Evolutionary conservation across 2,113 vertebrate species (phyloP), one percentile per base, ranked within the genome.

Genomic region (Planiliza haematocheilus): DNA sequence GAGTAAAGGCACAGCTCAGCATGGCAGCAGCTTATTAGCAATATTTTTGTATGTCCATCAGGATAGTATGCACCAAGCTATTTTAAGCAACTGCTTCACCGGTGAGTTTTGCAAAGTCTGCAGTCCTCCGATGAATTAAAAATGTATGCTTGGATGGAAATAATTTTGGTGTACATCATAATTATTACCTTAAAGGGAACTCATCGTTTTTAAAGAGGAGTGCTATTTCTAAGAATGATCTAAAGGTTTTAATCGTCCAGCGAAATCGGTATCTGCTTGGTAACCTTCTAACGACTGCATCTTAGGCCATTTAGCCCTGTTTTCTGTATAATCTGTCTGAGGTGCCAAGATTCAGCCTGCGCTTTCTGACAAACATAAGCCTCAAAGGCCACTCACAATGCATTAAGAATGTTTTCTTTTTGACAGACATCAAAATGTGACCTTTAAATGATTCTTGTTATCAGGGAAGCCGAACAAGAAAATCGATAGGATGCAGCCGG

Each of bases 371-470:
- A 88, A 85, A 70, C 86, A 48, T 72, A 74, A 80, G 81, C 85
- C 86, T 88, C 76, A 84, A 89, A 91, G 90, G 88, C 87, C 79
- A 74, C 83, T 89, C 84, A 80, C 74, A 80, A 84, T 85, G 88
- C 89, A 91, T 88, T 90, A 92, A 86, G 90, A 90, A 85, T 86
- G 85, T 89, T 90, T 88, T 91, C 80, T 91, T 89, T 90, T 83
- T 90, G 89, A 92, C 89, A 91, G 84, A 89, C 85, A 86, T 92
- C 90, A 88, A 91, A 93, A 88, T 91, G 87, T 91, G 88, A 91
- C 90, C 89, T 90, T 92, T 92, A 91, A 91, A 90, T 89, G 88
- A 93, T 92, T 92, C 91, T 92, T 90, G 86, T 89, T 92, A 88
- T 88, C 83, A 86, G 81, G 84, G 84, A 89, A 90, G 89, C 81